Percentiles rank a stretch among this genome's conserved stretches.
Evolutionary conservation across 92 coral and sea anemone species (phyloP).

Genomic region (Ricordea florida): DNA sequence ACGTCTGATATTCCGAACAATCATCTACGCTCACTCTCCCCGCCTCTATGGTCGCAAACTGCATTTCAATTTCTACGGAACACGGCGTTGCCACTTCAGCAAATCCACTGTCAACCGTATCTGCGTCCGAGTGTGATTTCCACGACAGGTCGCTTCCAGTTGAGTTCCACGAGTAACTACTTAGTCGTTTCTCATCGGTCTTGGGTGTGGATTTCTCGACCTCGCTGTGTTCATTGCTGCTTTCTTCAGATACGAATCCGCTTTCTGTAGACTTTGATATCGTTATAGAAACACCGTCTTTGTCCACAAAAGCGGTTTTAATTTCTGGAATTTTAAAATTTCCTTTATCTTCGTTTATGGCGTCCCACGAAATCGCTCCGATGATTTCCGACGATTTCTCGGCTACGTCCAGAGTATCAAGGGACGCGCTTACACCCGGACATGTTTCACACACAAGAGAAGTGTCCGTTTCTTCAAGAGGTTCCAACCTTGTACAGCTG

Average conservation of each 20-base stretch:
- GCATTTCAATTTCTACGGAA: neutral
- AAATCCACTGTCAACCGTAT: constrained; percentile 73
- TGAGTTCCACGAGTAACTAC: constrained; percentile 53
- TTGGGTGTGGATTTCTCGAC: neutral
- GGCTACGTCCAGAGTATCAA: neutral
- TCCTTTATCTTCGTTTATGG: neutral
- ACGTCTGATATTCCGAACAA: too few relatives aligned
- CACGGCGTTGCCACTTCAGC: constrained; percentile 22
- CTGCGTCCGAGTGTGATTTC: constrained; percentile 64
- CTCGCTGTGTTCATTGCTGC: neutral
- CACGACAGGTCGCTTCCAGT: constrained; percentile 66
- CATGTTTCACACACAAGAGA: too few relatives aligned
- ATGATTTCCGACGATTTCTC: neutral
- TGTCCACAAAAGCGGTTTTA: neutral
- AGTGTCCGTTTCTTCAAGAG: constrained; percentile 4
- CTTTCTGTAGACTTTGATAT: constrained; percentile 11
- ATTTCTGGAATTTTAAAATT: neutral
- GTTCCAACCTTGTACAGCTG: constrained; percentile 22
- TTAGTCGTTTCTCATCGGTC: neutral
- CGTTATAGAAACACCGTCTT: neutral
- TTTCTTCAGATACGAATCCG: constrained; percentile 9
- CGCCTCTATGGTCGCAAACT: too few relatives aligned
- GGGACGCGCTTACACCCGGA: neutral
- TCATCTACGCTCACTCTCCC: too few relatives aligned
- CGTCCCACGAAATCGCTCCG: neutral